Conservation (phyloP, 2,797 vertebrate species). For the Microchirus variegatus region DNA sequence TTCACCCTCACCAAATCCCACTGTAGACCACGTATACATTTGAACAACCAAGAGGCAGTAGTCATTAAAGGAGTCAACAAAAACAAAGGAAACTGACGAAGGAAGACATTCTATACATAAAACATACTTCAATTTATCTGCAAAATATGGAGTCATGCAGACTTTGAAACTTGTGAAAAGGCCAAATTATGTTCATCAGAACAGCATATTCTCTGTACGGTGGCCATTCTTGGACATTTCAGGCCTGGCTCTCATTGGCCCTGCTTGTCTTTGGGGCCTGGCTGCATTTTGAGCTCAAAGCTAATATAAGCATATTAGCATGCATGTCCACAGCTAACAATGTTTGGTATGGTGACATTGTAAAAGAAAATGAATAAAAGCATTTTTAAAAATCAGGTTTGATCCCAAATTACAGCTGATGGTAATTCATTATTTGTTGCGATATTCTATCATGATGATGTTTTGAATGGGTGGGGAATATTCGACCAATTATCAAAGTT, state of each 20-base stretch:
- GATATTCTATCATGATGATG: slow-evolving; percentile 6
- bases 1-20: slow-evolving; percentile 8
- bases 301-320: slow-evolving; percentile 1
- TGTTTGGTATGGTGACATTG: background rate
- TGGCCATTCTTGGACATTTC: slow-evolving; percentile 1
- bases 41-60: slow-evolving; percentile 5
- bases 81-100: background rate
- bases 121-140: background rate
- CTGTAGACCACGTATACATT: slow-evolving; percentile 4
- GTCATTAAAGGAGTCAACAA: background rate
- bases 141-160: background rate
- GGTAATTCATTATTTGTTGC: background rate
- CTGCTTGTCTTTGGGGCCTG: background rate
- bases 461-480: slow-evolving; percentile 1
- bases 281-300: background rate
- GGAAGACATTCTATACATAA: background rate
- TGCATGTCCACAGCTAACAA: slow-evolving; percentile 6
- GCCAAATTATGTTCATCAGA: slow-evolving; percentile 4
- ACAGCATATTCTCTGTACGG: background rate
- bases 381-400: background rate
- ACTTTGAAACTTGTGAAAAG: background rate
- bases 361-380: slow-evolving; percentile 1
- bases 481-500: background rate
- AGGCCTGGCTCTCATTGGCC: slow-evolving; percentile 1
- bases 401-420: background rate